Evolutionary conservation across 2,888 invertebrate species (phyloP).

Genomic region (Helicoverpa assulta): DNA sequence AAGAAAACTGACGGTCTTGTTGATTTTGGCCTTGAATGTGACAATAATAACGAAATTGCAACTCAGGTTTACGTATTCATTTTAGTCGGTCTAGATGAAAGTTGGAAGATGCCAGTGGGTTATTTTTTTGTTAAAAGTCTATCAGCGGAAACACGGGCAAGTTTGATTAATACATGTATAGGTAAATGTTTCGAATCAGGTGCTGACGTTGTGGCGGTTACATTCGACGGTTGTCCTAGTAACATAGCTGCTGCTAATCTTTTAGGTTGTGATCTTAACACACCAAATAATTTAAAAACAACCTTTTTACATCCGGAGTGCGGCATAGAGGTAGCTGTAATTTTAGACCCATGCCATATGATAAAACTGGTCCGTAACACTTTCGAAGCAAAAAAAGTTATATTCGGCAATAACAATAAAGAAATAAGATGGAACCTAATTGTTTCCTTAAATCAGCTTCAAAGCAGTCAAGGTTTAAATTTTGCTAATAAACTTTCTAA

Average conservation of each 20-base stretch:
- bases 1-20: constrained; percentile 23
- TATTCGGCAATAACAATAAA: constrained; percentile 7
- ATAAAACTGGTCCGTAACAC: constrained; percentile 10
- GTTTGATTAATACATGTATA: constrained; percentile 6
- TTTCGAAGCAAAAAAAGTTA: constrained; percentile 16
- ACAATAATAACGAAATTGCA: neutral
- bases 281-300: constrained; percentile 4
- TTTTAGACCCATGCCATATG: constrained; percentile 17
- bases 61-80: constrained; percentile 5
- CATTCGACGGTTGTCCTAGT: constrained; percentile 8
- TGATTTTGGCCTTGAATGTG: constrained; percentile 1
- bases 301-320: constrained; percentile 6
- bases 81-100: constrained; percentile 6
- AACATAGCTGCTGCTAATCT: constrained; percentile 3
- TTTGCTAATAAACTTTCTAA: constrained; percentile 8
- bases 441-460: constrained; percentile 7
- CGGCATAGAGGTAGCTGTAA: constrained; percentile 8
- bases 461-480: constrained; percentile 2
- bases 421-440: constrained; percentile 7
- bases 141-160: constrained; percentile 13
- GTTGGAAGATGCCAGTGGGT: constrained; percentile 6
- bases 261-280: constrained; percentile 1
- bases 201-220: neutral
- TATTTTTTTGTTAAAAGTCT: constrained; percentile 22
- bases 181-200: constrained; percentile 1